phyloP scores from a whole-genome alignment of 2,797 vertebrate genomes.

The Dryobates pubescens region DNA sequence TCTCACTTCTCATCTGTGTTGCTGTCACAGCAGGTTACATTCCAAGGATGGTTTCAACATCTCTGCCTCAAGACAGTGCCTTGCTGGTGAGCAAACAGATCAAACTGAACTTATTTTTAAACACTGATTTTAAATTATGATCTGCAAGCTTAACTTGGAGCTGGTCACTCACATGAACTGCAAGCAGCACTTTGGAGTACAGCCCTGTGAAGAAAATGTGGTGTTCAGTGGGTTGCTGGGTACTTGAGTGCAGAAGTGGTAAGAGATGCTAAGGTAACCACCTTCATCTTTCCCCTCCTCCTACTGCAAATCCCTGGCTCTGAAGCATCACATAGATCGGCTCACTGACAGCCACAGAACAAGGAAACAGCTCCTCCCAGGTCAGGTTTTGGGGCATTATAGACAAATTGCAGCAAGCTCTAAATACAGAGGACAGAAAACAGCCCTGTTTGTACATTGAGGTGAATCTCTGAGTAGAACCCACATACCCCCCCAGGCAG shows the following conservation, averaged over 20 bases:
- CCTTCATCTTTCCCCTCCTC: not conserved
- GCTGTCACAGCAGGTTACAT: not conserved
- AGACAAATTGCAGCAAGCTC: not conserved
- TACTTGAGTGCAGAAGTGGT: not conserved
- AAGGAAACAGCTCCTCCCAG: not conserved
- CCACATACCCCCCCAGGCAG: not conserved
- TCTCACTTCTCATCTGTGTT: fast-evolving
- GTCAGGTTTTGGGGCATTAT: not conserved
- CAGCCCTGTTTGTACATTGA: fast-evolving
- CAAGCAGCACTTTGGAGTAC: not conserved
- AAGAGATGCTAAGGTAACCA: not conserved
- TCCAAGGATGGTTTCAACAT: not conserved
- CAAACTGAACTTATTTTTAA: not conserved
- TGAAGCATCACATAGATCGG: not conserved
- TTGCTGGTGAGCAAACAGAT: not conserved
- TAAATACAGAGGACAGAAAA: not conserved
- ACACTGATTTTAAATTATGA: not conserved
- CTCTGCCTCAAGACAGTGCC: not conserved
- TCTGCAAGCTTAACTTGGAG: not conserved
- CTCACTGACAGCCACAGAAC: not conserved
- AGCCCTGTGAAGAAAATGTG: not conserved
- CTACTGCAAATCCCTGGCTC: not conserved
- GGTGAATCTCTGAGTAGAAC: not conserved
- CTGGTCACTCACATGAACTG: not conserved
- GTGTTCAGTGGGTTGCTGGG: not conserved